Evolutionary conservation across 2,113 vertebrate species (phyloP).

Genomic region (Solenodon paradoxus): DNA sequence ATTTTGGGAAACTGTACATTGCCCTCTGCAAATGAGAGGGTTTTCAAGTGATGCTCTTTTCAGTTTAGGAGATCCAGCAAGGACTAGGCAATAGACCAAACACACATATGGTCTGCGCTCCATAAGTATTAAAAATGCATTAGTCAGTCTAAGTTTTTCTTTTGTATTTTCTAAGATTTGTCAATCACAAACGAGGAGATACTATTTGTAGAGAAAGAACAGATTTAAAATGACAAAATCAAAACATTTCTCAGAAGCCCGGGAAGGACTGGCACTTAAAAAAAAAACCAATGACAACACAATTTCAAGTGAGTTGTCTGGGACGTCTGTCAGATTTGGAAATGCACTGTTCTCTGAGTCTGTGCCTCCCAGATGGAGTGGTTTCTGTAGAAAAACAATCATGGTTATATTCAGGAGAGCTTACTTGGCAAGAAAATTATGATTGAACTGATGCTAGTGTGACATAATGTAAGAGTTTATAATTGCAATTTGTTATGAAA

Average conservation of each 20-base stretch:
- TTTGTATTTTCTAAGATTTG: slow-evolving; percentile 51
- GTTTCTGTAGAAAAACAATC: slow-evolving; percentile 65
- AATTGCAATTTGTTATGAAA: slow-evolving; percentile 79
- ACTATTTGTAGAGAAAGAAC: slow-evolving; percentile 64
- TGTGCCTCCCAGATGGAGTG: slow-evolving; percentile 21
- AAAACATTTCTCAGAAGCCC: slow-evolving; percentile 46
- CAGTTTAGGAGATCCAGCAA: neutral
- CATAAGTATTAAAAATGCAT: slow-evolving; percentile 56
- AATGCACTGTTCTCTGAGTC: neutral
- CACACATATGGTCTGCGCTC: neutral
- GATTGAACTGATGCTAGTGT: slow-evolving; percentile 55
- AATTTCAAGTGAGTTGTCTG: slow-evolving; percentile 23
- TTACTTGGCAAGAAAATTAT: slow-evolving; percentile 66
- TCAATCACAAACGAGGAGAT: slow-evolving; percentile 43
- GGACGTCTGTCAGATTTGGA: slow-evolving; percentile 21
- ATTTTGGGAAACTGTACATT: slow-evolving; percentile 13
- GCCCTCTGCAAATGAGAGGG: neutral
- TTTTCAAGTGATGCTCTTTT: neutral
- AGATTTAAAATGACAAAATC: slow-evolving; percentile 66
- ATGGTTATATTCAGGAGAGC: slow-evolving; percentile 59
- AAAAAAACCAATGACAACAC: neutral
- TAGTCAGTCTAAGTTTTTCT: slow-evolving; percentile 43
- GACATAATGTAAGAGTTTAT: slow-evolving; percentile 62
- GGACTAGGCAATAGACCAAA: slow-evolving; percentile 25
- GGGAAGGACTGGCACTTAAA: slow-evolving; percentile 24